Base-by-base conservation (phyloP, 2,888 invertebrate genomes). In the Suillia variegata region DNA sequence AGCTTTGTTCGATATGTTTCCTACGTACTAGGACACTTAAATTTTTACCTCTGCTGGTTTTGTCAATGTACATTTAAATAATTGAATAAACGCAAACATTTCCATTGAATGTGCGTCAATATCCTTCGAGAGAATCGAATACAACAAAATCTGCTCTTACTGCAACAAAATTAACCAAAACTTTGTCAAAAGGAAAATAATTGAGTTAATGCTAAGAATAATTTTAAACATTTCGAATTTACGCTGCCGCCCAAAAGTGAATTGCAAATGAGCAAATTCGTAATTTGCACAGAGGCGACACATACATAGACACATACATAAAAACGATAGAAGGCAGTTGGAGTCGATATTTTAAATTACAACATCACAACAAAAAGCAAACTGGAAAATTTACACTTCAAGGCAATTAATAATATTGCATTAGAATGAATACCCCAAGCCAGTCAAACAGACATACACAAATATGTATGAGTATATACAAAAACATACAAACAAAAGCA, bases 351-450 rank as follows among this genome's bases (percentile, higher is more conserved):
- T 4, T 38, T 45, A 54, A 70, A 68, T 67, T 64, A 68, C 67
- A 65, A 51, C 68, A 68, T 71, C 69, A 45, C 45, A n/a, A 45
- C 45, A 45, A 45, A 45, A 45, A 20, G 18, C 17, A 45, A 45
- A 5, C 66, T 70, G 70, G 13, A 73, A 68, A n/a, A 62, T 73
- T 73, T 75, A 73, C 76, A 76, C 76, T 72, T 76, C 69, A 71
- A 76, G 71, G 76, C 77, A 76, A 77, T 77, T 76, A 75, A 77
- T 77, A 76, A 77, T 74, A 69, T 73, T 71, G 76, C 73, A 77
- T 77, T 77, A 77, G 71, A 69, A 67, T 65, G 70, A 75, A 71
- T n/a, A 68, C 70, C 67, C 57, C 64, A 63, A 57, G 58, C 57
- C 24, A 34, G 42, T 18, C 49, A 61, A 62, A 66, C 61, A 61